Conservation (phyloP, 2,888 invertebrate species). For the Tetramorium bicarinatum region DNA sequence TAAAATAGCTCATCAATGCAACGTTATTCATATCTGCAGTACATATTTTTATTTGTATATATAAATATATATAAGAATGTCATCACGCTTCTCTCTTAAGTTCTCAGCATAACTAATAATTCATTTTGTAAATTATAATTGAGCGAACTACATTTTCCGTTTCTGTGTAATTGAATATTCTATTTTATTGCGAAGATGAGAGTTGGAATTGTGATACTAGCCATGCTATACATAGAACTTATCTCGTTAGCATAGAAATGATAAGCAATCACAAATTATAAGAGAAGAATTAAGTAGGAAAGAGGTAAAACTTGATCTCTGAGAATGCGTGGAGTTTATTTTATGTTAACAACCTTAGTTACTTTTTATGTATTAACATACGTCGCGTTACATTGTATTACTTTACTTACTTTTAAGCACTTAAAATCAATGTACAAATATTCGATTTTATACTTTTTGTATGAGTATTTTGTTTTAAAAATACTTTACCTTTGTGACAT, state of each 20-base stretch:
- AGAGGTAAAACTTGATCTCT: conserved; percentile 80
- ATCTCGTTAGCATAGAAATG: conserved; percentile 72
- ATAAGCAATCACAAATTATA: conserved; percentile 45
- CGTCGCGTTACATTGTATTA: conserved; percentile 77
- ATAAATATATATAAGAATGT: conserved; percentile 29
- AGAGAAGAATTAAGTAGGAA: conserved; percentile 41
- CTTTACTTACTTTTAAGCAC: conserved; percentile 71
- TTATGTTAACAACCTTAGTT: conserved; percentile 79
- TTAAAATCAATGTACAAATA: conserved; percentile 81
- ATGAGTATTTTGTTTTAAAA: conserved; percentile 86
- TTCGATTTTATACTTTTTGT: conserved; percentile 81
- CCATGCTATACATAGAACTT: conserved; percentile 78
- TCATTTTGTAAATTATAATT: conserved; percentile 20
- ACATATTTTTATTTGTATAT: conserved; percentile 32
- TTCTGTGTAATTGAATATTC: conserved; percentile 27
- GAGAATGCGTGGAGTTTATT: conserved; percentile 82
- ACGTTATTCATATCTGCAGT: background rate
- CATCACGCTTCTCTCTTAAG: conserved; percentile 16
- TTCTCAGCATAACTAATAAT: conserved; percentile 21
- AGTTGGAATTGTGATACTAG: conserved; percentile 85
- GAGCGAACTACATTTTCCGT: conserved; percentile 28
- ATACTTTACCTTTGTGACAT: conserved; percentile 80
- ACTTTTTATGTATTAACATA: conserved; percentile 73
- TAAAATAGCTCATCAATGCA: background rate
- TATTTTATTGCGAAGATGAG: conserved; percentile 57